A percentile compares a stretch with the other conserved stretches of the same genome.
These are phyloP conservation scores for Trichopria drosophilae DNA, from an alignment of 2,888 invertebrate species.

Conservation along the genomic window DNA sequence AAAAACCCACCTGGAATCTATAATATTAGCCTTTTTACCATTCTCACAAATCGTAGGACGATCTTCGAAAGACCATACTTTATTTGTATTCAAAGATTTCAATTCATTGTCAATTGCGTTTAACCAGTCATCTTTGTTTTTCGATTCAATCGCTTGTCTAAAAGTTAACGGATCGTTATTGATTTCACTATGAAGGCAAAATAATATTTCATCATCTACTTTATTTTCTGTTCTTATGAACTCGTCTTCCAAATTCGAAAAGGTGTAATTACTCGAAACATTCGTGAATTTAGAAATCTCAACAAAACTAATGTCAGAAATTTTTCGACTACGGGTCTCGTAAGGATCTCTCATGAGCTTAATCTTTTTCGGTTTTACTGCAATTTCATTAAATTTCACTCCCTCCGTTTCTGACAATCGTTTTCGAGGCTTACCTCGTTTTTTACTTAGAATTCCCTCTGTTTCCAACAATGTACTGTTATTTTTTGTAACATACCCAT, in stretches of 20 bases:
- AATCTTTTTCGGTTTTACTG: slow-evolving; percentile 7
- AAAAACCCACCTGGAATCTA: too few species aligned
- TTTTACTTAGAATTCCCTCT: slow-evolving; percentile 16
- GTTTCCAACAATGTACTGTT: slow-evolving; percentile 5
- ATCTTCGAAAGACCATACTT: slow-evolving; percentile 5
- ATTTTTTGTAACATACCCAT: slow-evolving; percentile 6
- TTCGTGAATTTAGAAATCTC: slow-evolving; percentile 14
- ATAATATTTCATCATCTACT: not conserved
- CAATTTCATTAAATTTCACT: too few species aligned
- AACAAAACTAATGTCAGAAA: slow-evolving; percentile 21
- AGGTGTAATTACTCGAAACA: slow-evolving; percentile 27
- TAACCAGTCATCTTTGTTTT: slow-evolving; percentile 15
- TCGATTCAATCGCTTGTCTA: slow-evolving; percentile 6
- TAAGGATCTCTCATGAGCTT: slow-evolving; percentile 15
- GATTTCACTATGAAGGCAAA: slow-evolving; percentile 2
- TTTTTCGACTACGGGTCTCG: slow-evolving; percentile 9
- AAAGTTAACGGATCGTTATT: slow-evolving; percentile 8
- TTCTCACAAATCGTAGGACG: too few species aligned
- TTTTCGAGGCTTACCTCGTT: slow-evolving; percentile 23
- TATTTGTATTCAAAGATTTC: too few species aligned
- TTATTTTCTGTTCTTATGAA: not conserved
- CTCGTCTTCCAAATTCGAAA: slow-evolving; percentile 9
- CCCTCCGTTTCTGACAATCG: slow-evolving; percentile 7
- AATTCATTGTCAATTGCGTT: slow-evolving; percentile 11
- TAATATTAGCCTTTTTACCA: too few species aligned